Evolutionary conservation across 53 echinoderm and acorn worm species (phyloP).

Genomic region (Glandiceps talaboti): DNA sequence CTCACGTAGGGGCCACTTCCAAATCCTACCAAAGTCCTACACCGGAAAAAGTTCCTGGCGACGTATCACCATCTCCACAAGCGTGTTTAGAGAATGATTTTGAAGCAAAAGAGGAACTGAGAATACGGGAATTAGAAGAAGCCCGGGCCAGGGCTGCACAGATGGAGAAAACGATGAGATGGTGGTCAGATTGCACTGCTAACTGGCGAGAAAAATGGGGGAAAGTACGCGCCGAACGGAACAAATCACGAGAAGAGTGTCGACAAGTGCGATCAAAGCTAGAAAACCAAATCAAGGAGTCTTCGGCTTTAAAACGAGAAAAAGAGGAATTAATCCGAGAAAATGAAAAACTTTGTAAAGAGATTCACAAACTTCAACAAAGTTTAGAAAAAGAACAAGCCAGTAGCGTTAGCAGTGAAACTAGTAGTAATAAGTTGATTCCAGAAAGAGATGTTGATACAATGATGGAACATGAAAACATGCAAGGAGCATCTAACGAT

Average conservation of each 20-base stretch:
- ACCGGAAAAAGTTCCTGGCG: not conserved
- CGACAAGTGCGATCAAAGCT: conserved; percentile 72
- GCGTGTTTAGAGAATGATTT: conserved; percentile 26
- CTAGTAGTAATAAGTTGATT: not conserved
- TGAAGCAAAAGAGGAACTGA: conserved; percentile 76
- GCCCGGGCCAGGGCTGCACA: conserved; percentile 80
- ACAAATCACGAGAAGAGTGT: conserved; percentile 81
- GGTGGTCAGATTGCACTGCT: conserved; percentile 98
- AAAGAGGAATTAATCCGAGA: conserved; percentile 53
- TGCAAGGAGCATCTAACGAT: not conserved
- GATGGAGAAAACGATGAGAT: conserved; percentile 99
- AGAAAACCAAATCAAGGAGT: conserved; percentile 78
- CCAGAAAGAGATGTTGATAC: conserved; percentile 37
- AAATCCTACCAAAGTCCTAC: not conserved
- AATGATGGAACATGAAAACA: not conserved
- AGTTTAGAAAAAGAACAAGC: not conserved
- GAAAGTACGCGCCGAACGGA: conserved; percentile 82
- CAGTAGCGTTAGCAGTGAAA: not conserved
- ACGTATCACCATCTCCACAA: not conserved
- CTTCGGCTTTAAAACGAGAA: conserved; percentile 59
- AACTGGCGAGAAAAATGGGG: conserved; percentile 99
- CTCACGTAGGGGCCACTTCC: conserved; percentile 12
- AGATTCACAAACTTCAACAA: conserved; percentile 3
- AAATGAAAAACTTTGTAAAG: conserved; percentile 55
- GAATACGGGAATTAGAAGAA: conserved; percentile 76